Evolutionary conservation across 2,888 invertebrate genomes (phyloP).

Genomic region (Terebella lapidaria): DNA sequence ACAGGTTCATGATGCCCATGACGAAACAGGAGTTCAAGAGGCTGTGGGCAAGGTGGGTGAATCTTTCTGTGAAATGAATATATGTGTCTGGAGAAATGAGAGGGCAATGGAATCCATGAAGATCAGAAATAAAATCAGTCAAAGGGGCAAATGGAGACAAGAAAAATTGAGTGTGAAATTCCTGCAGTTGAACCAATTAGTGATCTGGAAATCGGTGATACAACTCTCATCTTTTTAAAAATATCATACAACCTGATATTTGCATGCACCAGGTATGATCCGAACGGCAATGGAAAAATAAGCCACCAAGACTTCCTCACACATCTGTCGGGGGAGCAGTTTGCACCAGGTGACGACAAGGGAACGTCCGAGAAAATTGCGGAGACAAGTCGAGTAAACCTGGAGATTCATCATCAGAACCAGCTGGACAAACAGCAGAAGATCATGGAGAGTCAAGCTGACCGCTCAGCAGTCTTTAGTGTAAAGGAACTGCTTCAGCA

Average conservation of each 20-base stretch:
- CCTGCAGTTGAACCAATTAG: too few species aligned
- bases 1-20: constrained; percentile 41
- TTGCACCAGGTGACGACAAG: constrained; percentile 39
- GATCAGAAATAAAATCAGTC: too few species aligned
- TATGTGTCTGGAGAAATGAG: too few species aligned
- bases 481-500: constrained; percentile 37
- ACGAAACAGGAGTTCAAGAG: constrained; percentile 39
- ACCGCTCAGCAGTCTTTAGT: constrained; percentile 32
- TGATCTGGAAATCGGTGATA: too few species aligned
- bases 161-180: too few species aligned
- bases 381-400: constrained; percentile 32
- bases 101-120: too few species aligned
- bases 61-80: neutral
- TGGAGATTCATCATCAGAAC: constrained; percentile 35
- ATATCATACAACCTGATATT: neutral
- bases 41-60: constrained; percentile 42
- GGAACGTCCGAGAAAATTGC: constrained; percentile 42
- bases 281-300: constrained; percentile 34
- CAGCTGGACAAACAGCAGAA: constrained; percentile 41
- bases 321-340: constrained; percentile 37
- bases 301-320: constrained; percentile 42
- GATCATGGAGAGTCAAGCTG: constrained; percentile 42
- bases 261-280: constrained; percentile 40
- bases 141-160: too few species aligned
- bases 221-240: neutral